Percentiles rank a stretch among this genome's conserved stretches.
Evolutionary conservation across 2,113 vertebrate species (phyloP).

Genomic region (Empidonax alnorum): DNA sequence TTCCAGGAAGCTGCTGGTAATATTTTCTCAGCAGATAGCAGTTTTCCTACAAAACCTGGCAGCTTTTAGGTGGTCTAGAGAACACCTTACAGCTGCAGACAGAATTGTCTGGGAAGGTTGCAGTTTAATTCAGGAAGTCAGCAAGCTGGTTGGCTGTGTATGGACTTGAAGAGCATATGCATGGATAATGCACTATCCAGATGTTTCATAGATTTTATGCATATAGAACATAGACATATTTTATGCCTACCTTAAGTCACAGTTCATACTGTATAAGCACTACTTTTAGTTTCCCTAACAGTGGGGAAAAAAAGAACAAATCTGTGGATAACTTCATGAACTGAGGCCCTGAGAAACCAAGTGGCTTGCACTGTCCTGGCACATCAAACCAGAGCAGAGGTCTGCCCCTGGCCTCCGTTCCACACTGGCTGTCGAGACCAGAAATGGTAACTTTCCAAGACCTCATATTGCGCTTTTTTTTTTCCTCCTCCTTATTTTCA

Average conservation of each 20-base stretch:
- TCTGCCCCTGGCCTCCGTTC: background rate
- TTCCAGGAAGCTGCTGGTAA: background rate
- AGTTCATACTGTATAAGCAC: background rate
- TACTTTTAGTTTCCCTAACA: background rate
- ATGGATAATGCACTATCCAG: constrained; percentile 28
- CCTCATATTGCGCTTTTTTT: background rate
- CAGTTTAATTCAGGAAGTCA: constrained; percentile 11
- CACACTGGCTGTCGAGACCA: background rate
- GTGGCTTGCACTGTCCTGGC: background rate
- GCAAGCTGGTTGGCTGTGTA: background rate
- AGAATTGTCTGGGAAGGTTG: background rate
- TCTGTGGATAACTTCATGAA: too few species aligned
- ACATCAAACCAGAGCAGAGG: background rate
- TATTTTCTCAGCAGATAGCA: background rate
- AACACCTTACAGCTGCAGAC: constrained; percentile 10
- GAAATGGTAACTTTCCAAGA: background rate
- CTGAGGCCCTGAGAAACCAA: background rate
- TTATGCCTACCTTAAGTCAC: background rate
- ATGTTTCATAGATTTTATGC: background rate
- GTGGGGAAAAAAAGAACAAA: too few species aligned
- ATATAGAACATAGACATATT: background rate
- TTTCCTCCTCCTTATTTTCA: background rate
- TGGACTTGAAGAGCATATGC: background rate
- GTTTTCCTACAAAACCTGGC: constrained; percentile 3
- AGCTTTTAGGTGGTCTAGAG: background rate